Conservation (phyloP, 2,113 vertebrate species). For the Nothobranchius furzeri region DNA sequence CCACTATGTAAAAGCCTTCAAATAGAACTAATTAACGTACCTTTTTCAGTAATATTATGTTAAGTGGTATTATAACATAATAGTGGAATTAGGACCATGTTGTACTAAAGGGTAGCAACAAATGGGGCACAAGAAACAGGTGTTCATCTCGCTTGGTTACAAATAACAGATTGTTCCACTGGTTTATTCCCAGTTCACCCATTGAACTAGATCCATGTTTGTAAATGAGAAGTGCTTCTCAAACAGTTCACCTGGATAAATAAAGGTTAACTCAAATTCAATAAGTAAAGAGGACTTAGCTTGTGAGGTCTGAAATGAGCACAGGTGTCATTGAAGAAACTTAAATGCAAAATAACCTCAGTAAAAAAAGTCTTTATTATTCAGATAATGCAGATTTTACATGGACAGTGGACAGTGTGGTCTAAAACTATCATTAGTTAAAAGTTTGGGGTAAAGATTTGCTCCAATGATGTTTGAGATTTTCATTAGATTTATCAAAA, state of each 20-base stretch:
- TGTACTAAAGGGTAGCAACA: background rate
- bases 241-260: too few relatives aligned
- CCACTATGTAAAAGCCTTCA: slow-evolving; percentile 3
- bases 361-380: background rate
- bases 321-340: too few relatives aligned
- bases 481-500: too few relatives aligned
- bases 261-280: too few relatives aligned
- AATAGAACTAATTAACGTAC: slow-evolving; percentile 23
- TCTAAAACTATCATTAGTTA: too few relatives aligned
- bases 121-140: background rate
- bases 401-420: too few relatives aligned
- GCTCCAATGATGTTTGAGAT: too few relatives aligned
- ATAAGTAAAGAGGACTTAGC: too few relatives aligned
- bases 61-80: slow-evolving; percentile 26
- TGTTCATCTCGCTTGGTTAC: background rate
- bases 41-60: slow-evolving; percentile 17
- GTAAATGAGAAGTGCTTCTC: too few relatives aligned
- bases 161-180: background rate
- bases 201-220: background rate
- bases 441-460: too few relatives aligned
- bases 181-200: background rate
- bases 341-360: background rate
- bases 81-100: slow-evolving; percentile 14
- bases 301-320: too few relatives aligned
- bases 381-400: background rate